Conservation (phyloP, 2,888 invertebrate species). For the Conomelus anceps region DNA sequence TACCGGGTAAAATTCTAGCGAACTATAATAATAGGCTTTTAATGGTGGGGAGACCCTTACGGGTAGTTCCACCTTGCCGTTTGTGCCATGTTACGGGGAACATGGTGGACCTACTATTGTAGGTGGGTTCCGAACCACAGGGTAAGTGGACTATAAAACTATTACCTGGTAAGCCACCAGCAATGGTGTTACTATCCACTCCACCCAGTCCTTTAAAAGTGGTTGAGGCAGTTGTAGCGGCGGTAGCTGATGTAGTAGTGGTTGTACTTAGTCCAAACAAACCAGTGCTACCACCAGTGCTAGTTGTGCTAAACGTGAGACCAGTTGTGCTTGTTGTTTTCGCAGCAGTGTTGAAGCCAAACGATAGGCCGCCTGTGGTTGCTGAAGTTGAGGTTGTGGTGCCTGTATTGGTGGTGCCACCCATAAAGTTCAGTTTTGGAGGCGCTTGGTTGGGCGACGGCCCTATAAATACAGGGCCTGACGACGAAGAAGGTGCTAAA, state of each 20-base stretch:
- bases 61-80: no score
- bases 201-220: constrained; percentile 61
- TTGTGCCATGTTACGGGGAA: no score
- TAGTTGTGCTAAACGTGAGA: not conserved
- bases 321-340: constrained; percentile 33
- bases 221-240: constrained; percentile 26
- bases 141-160: not conserved
- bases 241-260: constrained; percentile 22
- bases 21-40: no score
- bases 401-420: constrained; percentile 18
- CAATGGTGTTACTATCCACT: constrained; percentile 48
- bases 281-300: constrained; percentile 19
- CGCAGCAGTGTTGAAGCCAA: constrained; percentile 28
- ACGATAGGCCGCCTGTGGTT: constrained; percentile 24
- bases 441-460: not conserved
- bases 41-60: no score
- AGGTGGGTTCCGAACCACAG: no score
- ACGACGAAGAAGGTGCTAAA: constrained; percentile 26
- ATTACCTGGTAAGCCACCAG: constrained; percentile 41
- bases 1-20: no score
- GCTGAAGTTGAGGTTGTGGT: constrained; percentile 33
- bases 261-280: constrained; percentile 20
- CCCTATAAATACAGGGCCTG: not conserved
- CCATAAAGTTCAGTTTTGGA: not conserved
- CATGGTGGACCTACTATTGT: no score